These are phyloP conservation scores for Agonum fuliginosum DNA, from an alignment of 2,888 invertebrate genomes.

Conservation along the genomic window DNA sequence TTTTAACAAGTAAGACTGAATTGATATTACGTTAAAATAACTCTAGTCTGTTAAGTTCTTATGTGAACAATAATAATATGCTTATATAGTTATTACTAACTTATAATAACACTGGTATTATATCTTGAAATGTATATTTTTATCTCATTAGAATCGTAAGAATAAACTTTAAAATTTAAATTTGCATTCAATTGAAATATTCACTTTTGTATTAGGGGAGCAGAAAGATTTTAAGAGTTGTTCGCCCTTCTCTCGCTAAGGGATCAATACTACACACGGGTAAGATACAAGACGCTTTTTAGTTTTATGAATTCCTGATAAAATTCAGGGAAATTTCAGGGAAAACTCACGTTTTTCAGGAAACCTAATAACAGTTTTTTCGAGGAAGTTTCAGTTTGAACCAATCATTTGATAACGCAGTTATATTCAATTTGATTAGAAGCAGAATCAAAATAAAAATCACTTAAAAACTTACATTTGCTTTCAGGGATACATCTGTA, in stretches of 20 bases:
- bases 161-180: constrained; percentile 62
- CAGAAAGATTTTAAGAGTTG: no score
- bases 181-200: constrained; percentile 63
- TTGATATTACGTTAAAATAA: constrained; percentile 57
- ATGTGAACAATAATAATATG: constrained; percentile 29
- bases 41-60: constrained; percentile 56
- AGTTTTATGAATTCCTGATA: constrained; percentile 29
- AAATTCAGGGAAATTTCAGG: constrained; percentile 55
- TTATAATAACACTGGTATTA: constrained; percentile 15
- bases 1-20: constrained; percentile 57
- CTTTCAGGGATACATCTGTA: background rate
- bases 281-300: background rate
- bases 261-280: no score
- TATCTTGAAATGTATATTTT: background rate
- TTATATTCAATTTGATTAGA: background rate
- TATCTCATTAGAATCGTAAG: constrained; percentile 1
- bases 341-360: constrained; percentile 49
- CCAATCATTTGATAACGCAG: background rate
- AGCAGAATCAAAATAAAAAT: background rate
- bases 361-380: constrained; percentile 24
- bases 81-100: constrained; percentile 34
- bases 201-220: constrained; percentile 61
- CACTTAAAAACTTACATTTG: background rate
- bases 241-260: no score
- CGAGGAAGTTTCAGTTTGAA: background rate